A percentile compares a stretch with the other conserved stretches of the same genome.
phyloP scores from a whole-genome alignment of 2,797 vertebrate genomes.

The Gouania willdenowi region DNA sequence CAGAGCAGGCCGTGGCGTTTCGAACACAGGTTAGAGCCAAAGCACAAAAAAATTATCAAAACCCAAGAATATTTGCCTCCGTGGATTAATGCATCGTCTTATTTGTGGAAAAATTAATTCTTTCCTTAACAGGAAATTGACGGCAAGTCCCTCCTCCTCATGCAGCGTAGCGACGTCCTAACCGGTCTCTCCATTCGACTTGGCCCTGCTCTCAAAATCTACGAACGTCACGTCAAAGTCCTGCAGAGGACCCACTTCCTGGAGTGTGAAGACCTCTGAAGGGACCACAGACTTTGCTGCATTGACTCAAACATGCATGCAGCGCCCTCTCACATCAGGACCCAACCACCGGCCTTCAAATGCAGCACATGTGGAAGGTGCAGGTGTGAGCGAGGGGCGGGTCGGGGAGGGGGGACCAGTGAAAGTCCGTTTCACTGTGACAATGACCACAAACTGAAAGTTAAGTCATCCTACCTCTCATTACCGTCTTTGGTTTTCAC shows the following conservation, averaged over 20 bases:
- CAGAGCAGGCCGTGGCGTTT: constrained; percentile 87
- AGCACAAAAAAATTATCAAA: background rate
- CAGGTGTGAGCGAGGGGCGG: constrained; percentile 1
- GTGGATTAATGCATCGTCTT: no score
- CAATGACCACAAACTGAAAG: constrained; percentile 58
- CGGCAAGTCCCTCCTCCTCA: constrained; percentile 88
- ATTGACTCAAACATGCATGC: constrained; percentile 43
- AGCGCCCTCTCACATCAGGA: constrained; percentile 38
- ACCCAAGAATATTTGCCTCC: no score
- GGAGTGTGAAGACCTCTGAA: constrained; percentile 79
- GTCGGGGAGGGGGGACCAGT: constrained; percentile 20
- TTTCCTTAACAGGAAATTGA: constrained; percentile 81
- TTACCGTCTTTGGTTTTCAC: constrained; percentile 52
- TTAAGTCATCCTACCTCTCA: constrained; percentile 72
- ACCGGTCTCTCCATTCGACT: constrained; percentile 89
- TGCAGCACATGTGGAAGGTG: constrained; percentile 41
- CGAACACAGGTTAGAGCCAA: constrained; percentile 80
- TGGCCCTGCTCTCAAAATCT: constrained; percentile 91
- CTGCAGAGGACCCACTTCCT: constrained; percentile 90
- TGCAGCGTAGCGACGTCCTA: constrained; percentile 89
- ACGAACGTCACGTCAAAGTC: constrained; percentile 88
- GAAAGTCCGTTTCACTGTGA: constrained; percentile 60
- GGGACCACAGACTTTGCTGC: constrained; percentile 29
- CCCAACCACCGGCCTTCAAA: constrained; percentile 45
- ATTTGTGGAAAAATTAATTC: background rate